A percentile compares a stretch with the other conserved stretches of the same genome.
These are phyloP conservation scores for Microplitis demolitor DNA, from an alignment of 1,140 invertebrate species.

Conservation along the genomic window DNA sequence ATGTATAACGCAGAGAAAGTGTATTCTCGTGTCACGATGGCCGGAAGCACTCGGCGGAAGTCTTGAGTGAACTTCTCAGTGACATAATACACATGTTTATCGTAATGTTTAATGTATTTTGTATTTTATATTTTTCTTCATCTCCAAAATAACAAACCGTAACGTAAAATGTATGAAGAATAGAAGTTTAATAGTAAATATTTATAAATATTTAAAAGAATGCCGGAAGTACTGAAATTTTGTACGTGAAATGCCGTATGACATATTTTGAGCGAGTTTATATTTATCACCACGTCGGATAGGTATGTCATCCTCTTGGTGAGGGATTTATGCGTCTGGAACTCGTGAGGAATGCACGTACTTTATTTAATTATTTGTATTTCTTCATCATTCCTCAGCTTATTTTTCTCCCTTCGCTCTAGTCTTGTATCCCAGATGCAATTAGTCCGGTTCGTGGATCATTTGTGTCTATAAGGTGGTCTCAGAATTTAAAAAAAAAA, in stretches of 20 bases:
- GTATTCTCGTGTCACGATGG: background rate
- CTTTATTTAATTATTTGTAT: constrained; percentile 46
- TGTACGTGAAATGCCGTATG: constrained; percentile 1
- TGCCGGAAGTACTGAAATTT: constrained; percentile 17
- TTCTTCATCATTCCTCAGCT: constrained; percentile 24
- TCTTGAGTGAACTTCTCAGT: background rate
- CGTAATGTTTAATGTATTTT: too few relatives aligned
- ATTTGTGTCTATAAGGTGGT: background rate
- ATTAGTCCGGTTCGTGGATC: constrained; percentile 32
- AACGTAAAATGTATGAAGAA: too few relatives aligned
- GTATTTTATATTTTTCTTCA: too few relatives aligned
- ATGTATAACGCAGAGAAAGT: background rate
- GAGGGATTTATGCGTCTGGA: constrained; percentile 60
- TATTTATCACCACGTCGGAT: constrained; percentile 28
- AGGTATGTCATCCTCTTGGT: constrained; percentile 36
- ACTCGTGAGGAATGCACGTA: constrained; percentile 47
- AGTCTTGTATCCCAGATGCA: constrained; percentile 18
- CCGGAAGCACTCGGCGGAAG: background rate
- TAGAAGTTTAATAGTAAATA: too few relatives aligned
- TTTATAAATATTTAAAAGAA: background rate
- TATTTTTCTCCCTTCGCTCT: constrained; percentile 23
- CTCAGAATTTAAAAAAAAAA: too few relatives aligned
- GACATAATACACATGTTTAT: too few relatives aligned
- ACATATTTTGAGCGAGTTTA: constrained; percentile 26
- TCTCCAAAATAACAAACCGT: too few relatives aligned